Conservation (phyloP, 1,140 invertebrate genomes). For the Drosophila ironensis region DNA sequence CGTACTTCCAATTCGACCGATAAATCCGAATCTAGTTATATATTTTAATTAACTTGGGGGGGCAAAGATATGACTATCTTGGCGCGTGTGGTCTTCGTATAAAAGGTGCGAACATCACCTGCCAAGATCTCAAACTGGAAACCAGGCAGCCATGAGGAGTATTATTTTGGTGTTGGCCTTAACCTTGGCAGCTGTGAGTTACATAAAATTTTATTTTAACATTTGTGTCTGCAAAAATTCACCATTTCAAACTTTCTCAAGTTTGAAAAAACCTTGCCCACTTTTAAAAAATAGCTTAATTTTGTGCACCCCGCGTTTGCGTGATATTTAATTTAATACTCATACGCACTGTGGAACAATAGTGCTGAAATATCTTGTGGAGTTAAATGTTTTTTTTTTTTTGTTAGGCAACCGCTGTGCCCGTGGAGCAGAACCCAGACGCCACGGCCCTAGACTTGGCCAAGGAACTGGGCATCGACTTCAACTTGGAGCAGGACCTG, state of each 20-base stretch:
- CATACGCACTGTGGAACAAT: no score
- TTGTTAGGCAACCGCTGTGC: not conserved
- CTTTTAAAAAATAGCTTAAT: no score
- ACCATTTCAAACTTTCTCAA: no score
- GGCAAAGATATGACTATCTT: slow-evolving; percentile 27
- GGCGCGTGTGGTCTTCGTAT: not conserved
- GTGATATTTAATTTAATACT: no score
- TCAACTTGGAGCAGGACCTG: not conserved
- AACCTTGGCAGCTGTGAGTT: slow-evolving; percentile 27
- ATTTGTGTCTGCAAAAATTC: no score
- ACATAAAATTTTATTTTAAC: no score
- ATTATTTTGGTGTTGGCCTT: slow-evolving; percentile 16
- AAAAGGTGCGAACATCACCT: slow-evolving; percentile 1
- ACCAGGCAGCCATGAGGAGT: slow-evolving; percentile 26
- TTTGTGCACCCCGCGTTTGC: not conserved
- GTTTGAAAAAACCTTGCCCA: no score
- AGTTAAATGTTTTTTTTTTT: no score
- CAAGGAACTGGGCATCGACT: not conserved
- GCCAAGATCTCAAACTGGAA: slow-evolving; percentile 2
- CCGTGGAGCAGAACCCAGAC: not conserved
- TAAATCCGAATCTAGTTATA: slow-evolving; percentile 20
- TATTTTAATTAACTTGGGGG: slow-evolving; percentile 37
- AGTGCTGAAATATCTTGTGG: no score
- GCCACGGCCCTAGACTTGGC: not conserved
- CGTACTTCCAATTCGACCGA: slow-evolving; percentile 16